phyloP scores from a whole-genome alignment of 1,140 invertebrate species.

The Samia ricini region DNA sequence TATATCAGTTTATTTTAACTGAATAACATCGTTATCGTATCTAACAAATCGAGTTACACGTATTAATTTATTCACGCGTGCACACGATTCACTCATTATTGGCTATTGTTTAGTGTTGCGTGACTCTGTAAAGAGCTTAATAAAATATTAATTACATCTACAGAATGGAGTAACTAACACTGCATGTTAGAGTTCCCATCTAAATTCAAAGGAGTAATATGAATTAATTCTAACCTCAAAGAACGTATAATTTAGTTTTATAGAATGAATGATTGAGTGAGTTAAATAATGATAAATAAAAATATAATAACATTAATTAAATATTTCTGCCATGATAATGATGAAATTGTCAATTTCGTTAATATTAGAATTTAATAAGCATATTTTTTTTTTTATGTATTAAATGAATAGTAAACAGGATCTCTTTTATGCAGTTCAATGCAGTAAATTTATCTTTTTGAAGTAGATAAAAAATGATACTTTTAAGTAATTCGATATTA shows the following conservation, averaged over 20 bases:
- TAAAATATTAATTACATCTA: slow-evolving; percentile 52
- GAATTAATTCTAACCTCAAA: too few species aligned
- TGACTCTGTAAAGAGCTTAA: slow-evolving; percentile 42
- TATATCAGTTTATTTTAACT: not conserved
- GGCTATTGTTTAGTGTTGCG: slow-evolving; percentile 50
- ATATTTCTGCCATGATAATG: not conserved
- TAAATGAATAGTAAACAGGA: too few species aligned
- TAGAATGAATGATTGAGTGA: too few species aligned
- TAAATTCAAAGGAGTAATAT: not conserved
- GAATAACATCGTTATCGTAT: not conserved
- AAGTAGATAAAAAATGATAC: too few species aligned
- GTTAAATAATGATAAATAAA: too few species aligned
- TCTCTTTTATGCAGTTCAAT: too few species aligned
- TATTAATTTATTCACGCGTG: slow-evolving; percentile 39
- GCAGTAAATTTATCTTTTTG: too few species aligned
- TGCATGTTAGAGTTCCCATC: not conserved
- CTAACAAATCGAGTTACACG: not conserved
- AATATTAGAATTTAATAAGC: too few species aligned
- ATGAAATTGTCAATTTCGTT: too few species aligned
- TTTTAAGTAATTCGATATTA: too few species aligned
- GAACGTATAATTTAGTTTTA: too few species aligned
- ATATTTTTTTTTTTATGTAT: too few species aligned
- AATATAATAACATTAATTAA: not conserved
- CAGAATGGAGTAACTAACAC: not conserved
- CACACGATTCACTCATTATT: slow-evolving; percentile 41